Percentiles rank a stretch among this genome's conserved stretches.
Conservation (phyloP, 2,888 invertebrate genomes). For the Dryobotodes eremita region DNA sequence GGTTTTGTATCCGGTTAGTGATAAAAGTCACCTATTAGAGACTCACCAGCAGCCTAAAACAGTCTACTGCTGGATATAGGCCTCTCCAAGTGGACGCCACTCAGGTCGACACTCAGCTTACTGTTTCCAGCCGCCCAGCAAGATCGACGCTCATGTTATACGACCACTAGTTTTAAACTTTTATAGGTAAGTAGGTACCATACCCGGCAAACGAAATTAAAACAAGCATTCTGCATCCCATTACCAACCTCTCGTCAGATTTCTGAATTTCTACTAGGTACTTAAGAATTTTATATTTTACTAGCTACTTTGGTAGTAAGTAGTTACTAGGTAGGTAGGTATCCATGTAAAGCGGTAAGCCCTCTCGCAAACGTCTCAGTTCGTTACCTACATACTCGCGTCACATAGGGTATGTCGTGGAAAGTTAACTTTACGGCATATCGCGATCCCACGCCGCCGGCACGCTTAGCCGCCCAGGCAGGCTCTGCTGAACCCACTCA, state of each 20-base stretch:
- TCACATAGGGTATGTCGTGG: background rate
- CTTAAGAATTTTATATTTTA: background rate
- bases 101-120: background rate
- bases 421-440: slow-evolving; percentile 30
- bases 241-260: background rate
- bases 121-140: background rate
- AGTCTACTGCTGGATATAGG: background rate
- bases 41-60: background rate
- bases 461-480: slow-evolving; percentile 21
- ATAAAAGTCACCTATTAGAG: background rate
- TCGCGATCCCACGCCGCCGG: background rate
- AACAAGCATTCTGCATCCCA: background rate
- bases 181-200: background rate
- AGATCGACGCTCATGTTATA: background rate
- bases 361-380: slow-evolving; percentile 33
- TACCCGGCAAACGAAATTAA: background rate
- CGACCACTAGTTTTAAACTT: background rate
- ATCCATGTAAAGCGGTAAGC: background rate
- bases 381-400: slow-evolving; percentile 33
- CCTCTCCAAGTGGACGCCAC: background rate
- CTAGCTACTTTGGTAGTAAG: background rate
- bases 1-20: background rate
- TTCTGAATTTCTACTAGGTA: background rate
- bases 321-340: too few relatives aligned
- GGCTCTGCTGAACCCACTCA: slow-evolving; percentile 15